Percentiles rank a stretch among this genome's conserved stretches.
These are phyloP conservation scores for Oreortyx pictus DNA, from an alignment of 2,797 vertebrate genomes.

Conservation along the genomic window DNA sequence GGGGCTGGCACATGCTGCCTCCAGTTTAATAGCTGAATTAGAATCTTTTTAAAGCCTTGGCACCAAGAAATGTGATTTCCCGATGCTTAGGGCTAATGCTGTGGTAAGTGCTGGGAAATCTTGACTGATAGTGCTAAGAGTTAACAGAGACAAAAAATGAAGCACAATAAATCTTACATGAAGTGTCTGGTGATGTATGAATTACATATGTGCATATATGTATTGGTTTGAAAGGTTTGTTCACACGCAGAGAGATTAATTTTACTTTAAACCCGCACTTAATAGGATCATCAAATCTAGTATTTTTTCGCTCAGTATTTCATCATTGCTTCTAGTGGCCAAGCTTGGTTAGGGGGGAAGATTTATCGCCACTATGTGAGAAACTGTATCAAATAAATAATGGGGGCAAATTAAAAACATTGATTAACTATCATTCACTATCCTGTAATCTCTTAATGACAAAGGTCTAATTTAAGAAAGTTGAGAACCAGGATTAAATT, in stretches of 20 bases:
- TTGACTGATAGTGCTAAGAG: conserved; percentile 55
- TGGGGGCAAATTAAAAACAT: conserved; percentile 71
- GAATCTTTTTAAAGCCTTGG: conserved; percentile 67
- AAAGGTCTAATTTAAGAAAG: conserved; percentile 67
- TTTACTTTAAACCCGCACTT: conserved; percentile 41
- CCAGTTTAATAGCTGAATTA: conserved; percentile 71
- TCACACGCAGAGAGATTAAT: conserved; percentile 17
- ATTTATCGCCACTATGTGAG: conserved; percentile 58
- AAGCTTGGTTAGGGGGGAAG: background rate
- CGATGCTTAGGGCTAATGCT: conserved; percentile 63
- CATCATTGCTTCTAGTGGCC: background rate
- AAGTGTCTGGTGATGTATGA: conserved; percentile 8
- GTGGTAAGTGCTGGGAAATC: conserved; percentile 65
- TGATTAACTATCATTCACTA: conserved; percentile 74
- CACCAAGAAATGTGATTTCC: conserved; percentile 73
- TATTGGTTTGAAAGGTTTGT: conserved; percentile 20
- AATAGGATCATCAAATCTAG: conserved; percentile 54
- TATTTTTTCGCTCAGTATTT: conserved; percentile 21
- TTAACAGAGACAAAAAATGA: conserved; percentile 55
- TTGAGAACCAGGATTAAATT: conserved; percentile 71
- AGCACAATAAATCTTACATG: conserved; percentile 36
- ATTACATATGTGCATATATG: conserved; percentile 46
- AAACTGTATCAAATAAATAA: conserved; percentile 75
- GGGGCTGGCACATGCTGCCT: conserved; percentile 57
- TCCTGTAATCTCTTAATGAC: conserved; percentile 70